A percentile compares a stretch with the other conserved stretches of the same genome.
Evolutionary conservation across 2,113 vertebrate genomes (phyloP).

Genomic region (Mirza zaza): DNA sequence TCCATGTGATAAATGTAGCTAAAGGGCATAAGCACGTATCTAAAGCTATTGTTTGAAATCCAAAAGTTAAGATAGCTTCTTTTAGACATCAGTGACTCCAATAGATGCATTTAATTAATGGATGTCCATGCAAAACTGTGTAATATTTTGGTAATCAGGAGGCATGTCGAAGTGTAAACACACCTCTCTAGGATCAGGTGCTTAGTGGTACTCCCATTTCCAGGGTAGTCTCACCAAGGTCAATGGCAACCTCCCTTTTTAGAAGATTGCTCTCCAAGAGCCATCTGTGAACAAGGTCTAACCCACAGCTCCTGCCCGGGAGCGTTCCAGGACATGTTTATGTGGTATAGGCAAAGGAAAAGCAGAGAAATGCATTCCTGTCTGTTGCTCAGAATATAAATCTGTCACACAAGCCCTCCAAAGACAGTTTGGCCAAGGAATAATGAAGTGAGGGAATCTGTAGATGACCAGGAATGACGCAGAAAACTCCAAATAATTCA

Average conservation of each 20-base stretch:
- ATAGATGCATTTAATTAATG: not conserved
- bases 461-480: slow-evolving; percentile 84
- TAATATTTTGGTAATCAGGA: not conserved
- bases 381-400: slow-evolving; percentile 90
- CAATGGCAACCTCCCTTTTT: not conserved
- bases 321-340: slow-evolving; percentile 85
- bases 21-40: not conserved
- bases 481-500: slow-evolving; percentile 82
- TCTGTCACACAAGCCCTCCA: slow-evolving; percentile 83
- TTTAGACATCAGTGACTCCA: not conserved
- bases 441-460: slow-evolving; percentile 87
- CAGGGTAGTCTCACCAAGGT: not conserved
- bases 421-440: slow-evolving; percentile 84
- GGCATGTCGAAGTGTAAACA: not conserved
- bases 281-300: slow-evolving; percentile 40
- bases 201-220: not conserved
- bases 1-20: not conserved
- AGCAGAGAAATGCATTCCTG: slow-evolving; percentile 88
- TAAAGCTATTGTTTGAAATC: not conserved
- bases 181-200: not conserved
- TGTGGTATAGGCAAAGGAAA: slow-evolving; percentile 88
- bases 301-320: not conserved
- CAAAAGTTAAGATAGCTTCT: not conserved
- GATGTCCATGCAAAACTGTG: not conserved
- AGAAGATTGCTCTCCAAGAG: not conserved